These are phyloP conservation scores for Nymphicus hollandicus DNA, from an alignment of 2,113 vertebrate species.

Conservation along the genomic window DNA sequence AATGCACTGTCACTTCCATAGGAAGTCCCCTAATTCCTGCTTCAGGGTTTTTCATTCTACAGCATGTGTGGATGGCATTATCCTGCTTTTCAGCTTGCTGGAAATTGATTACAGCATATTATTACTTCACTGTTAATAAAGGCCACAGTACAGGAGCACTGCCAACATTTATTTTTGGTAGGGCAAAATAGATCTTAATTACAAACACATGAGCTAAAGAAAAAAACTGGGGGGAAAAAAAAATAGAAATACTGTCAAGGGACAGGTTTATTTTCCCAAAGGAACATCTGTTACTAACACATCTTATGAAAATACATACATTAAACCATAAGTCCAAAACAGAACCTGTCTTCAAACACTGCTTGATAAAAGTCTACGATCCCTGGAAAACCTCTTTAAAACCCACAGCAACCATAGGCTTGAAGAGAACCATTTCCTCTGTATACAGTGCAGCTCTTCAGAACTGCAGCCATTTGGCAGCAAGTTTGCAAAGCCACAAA, in stretches of 20 bases:
- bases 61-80: background rate
- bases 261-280: constrained; percentile 8
- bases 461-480: constrained; percentile 66
- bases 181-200: background rate
- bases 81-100: background rate
- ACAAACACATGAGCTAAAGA: background rate
- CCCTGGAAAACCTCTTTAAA: constrained; percentile 42
- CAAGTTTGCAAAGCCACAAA: constrained; percentile 13
- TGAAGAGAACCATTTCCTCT: constrained; percentile 57
- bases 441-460: constrained; percentile 30
- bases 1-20: background rate
- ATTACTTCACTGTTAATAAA: constrained; percentile 14
- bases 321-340: background rate
- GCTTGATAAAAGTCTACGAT: background rate
- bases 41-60: background rate
- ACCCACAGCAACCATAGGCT: constrained; percentile 26
- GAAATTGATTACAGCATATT: background rate
- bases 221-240: background rate
- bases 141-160: background rate
- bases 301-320: background rate
- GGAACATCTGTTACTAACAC: background rate
- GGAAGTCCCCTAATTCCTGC: background rate
- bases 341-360: background rate
- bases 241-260: background rate
- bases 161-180: background rate